Base-by-base conservation (phyloP, 1,140 invertebrate species). In the Batillaria attramentaria region DNA sequence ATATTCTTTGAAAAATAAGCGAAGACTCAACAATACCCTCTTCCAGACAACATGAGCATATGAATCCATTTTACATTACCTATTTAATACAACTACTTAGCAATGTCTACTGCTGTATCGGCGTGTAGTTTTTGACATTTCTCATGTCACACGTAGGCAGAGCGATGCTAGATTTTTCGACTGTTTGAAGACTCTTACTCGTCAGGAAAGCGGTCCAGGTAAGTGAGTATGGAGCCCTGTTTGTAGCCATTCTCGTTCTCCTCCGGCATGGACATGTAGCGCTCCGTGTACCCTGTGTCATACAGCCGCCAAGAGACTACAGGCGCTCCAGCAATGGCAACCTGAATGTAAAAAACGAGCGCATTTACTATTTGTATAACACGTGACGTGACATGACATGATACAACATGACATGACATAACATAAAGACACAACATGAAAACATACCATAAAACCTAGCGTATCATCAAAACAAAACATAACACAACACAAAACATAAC, bases 241-340 rank as follows among this genome's bases (percentile, higher is more conserved):
- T 93, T 92, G 85, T 98, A 99, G 33, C 95, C 95, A 41, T 93
- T 92, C 37, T 92, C 92, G 92, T 98, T 97, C 75, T 93, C 92
- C 41, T 95, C 93, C 0, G 98, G 98, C 75, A 96, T 88, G 88
- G 97, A 97, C 97, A 99, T 98, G 91, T 99, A 99, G 54, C 98
- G 93, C 81, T 93, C 92, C 33, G 98, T 99, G 91, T 99, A 99
- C 24, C 97, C 98, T 1, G 97, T 98, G 85, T 97, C 96, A 83
- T 91, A 98, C 65, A 98, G 93, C 79, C 94, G 94, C 98, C 98
- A 99, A 83, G 95, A 96, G 20, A 97, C 98, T 0, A 99, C 98
- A 0, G 98, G 98, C 18, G 98, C 98, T 46, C 98, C 98, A 72
- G 98, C 97, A 79, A 99, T 96, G 31, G 96, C 96, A 33, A 95